These are phyloP conservation scores for Tipula helvola DNA, from an alignment of 2,888 invertebrate species.

Conservation along the genomic window DNA sequence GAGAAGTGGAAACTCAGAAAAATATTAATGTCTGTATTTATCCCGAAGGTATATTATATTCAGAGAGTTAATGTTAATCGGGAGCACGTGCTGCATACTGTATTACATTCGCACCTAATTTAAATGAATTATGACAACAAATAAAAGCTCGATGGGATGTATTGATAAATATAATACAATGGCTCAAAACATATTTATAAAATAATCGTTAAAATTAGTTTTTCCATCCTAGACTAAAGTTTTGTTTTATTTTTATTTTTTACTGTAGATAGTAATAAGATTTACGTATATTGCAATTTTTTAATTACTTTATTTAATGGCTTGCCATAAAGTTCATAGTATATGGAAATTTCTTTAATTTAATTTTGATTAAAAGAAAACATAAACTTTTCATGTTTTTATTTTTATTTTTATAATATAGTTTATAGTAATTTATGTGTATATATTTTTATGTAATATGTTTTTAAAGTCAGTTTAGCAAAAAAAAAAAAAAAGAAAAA, in stretches of 20 bases:
- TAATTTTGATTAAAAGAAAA: background rate
- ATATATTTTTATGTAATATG: background rate
- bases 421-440: background rate
- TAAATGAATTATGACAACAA: background rate
- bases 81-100: background rate
- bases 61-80: background rate
- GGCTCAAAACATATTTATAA: background rate
- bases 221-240: background rate
- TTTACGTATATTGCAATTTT: background rate
- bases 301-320: background rate
- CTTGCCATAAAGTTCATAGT: background rate
- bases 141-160: background rate
- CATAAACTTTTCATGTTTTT: background rate
- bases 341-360: background rate
- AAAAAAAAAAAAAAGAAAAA: background rate
- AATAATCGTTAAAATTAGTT: background rate
- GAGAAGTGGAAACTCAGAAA: background rate
- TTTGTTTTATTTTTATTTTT: background rate
- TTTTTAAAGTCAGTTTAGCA: background rate
- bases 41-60: background rate
- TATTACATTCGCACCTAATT: background rate
- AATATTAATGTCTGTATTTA: background rate
- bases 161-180: background rate
- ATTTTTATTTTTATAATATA: background rate
- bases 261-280: background rate